Evolutionary conservation across 1,140 invertebrate species (phyloP), one percentile per base, ranked within the genome.

Genomic region (Cyphomyrmex costatus): DNA sequence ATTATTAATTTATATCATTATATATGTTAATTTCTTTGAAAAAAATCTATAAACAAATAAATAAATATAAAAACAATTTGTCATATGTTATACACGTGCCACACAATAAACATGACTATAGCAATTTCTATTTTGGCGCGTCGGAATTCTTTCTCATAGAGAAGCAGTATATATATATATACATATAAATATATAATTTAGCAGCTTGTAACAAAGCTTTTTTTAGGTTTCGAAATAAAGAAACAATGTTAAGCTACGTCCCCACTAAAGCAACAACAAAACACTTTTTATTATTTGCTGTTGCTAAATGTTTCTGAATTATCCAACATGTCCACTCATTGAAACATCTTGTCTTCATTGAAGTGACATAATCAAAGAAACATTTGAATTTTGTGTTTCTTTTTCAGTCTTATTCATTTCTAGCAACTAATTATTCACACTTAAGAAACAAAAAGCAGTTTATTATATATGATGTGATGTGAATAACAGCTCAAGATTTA

Each of bases 71-170:
- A 76, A 49, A 76, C 60, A 16, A n/a, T 56, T 58, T 71, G 16
- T 82, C 65, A 70, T 10, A 30, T 27, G 12, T 56, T 19, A 12
- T 42, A 82, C 79, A 83, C 5, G 12, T 24, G 53, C 24, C 36
- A 16, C n/a, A 74, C 36, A 71, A 49, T 82, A 73, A 33, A 58
- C n/a, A 24, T 71, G 65, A 82, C 19, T 80, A 49, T 33, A 79
- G 61, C 51, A 36, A 82, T 82, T 80, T 80, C 63, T 73, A 58
- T 70, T 82, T 61, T 71, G 21, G 16, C 24, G 3, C 7, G 8
- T 58, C 0, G 5, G 16, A 73, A 83, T 73, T 65, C 68, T 83
- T 60, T 33, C 19, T 83, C 12, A 21, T 70, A 73, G 33, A 46
- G 49, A 27, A 70, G 7, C 2, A 0, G 16, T 19, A 42, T 30